Conservation (phyloP, 2,113 vertebrate species). For the Brachyhypopomus gauderio region DNA sequence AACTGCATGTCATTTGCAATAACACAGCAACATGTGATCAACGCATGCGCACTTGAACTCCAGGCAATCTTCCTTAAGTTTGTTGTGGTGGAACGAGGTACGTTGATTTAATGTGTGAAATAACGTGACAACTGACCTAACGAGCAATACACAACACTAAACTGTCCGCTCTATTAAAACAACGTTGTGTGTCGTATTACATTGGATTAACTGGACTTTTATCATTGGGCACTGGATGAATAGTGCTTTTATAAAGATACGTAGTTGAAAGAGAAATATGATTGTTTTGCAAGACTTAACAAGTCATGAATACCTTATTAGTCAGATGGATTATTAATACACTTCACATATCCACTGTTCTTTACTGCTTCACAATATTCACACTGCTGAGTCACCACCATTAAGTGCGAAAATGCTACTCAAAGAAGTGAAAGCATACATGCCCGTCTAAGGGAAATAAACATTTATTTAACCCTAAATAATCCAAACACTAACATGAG, state of each 20-base stretch:
- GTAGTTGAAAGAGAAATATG: too few relatives aligned
- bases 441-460: too few relatives aligned
- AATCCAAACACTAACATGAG: too few relatives aligned
- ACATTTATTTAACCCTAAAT: too few relatives aligned
- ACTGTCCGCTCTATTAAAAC: too few relatives aligned
- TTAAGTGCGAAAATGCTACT: neutral
- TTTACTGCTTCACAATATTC: neutral
- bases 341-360: neutral
- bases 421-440: neutral
- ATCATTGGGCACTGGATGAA: too few relatives aligned
- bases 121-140: neutral
- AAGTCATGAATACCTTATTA: neutral
- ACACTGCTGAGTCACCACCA: neutral
- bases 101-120: neutral
- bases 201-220: too few relatives aligned
- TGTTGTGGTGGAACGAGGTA: neutral
- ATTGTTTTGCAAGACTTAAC: neutral
- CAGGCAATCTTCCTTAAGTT: neutral
- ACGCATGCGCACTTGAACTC: constrained; percentile 53
- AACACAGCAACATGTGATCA: constrained; percentile 55
- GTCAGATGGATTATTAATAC: neutral
- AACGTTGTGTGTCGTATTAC: too few relatives aligned
- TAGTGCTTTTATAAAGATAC: too few relatives aligned
- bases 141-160: too few relatives aligned
- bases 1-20: neutral